These are phyloP conservation scores for Parauchenoglanis punctatus DNA, from an alignment of 2,797 vertebrate genomes.

Conservation along the genomic window DNA sequence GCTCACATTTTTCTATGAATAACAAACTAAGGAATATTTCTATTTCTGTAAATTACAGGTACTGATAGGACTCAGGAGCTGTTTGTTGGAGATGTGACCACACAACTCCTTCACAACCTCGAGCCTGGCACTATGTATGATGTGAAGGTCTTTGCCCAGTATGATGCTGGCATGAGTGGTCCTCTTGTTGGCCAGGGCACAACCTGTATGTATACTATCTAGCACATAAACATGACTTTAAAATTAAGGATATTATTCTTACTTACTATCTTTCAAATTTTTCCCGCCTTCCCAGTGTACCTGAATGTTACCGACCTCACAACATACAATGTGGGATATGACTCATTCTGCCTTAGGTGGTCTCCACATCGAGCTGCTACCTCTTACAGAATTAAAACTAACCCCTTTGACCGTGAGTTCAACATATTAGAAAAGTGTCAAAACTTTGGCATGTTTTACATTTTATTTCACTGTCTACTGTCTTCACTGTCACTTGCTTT, in stretches of 20 bases:
- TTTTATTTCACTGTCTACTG: background rate
- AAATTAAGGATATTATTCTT: background rate
- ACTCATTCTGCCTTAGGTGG: conserved; percentile 91
- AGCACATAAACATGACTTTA: background rate
- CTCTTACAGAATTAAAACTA: conserved; percentile 93
- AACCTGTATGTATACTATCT: conserved; percentile 81
- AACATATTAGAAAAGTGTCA: background rate
- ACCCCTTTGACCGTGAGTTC: conserved; percentile 84
- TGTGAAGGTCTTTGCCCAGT: conserved; percentile 90
- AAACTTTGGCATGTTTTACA: background rate
- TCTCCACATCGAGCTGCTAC: conserved; percentile 90
- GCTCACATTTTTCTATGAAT: background rate
- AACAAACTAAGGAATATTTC: background rate
- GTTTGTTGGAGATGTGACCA: conserved; percentile 91
- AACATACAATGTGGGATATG: conserved; percentile 88
- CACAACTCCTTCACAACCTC: conserved; percentile 88
- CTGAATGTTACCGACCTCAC: conserved; percentile 91
- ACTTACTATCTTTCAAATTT: background rate
- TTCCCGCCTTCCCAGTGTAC: conserved; percentile 80
- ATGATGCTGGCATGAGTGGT: conserved; percentile 86
- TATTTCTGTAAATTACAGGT: conserved; percentile 67
- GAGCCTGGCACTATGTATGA: conserved; percentile 93
- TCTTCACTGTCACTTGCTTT: background rate
- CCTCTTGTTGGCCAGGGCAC: conserved; percentile 90
- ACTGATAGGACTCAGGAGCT: conserved; percentile 83